Base-by-base conservation (phyloP, 2,888 invertebrate species). In the Saturnia pavonia region DNA sequence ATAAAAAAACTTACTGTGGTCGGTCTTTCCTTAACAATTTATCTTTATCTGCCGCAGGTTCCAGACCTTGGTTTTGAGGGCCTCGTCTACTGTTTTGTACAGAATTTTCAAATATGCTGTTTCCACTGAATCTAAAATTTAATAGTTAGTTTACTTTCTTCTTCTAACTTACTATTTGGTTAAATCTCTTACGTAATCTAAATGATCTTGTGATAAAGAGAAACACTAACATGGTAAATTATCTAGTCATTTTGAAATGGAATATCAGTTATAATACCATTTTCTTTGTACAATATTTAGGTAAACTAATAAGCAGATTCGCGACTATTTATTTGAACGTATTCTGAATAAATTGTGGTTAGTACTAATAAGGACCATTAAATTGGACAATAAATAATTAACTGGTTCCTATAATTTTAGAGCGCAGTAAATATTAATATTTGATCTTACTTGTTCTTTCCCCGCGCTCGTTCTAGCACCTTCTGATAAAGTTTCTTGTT, bases 401-500 rank as follows among this genome's bases (percentile, higher is more conserved):
- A 45, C 0, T 16, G 19, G 16, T n/a, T 19, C 19, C 19, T n/a
- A 19, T 19, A 8, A 48, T 19, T 7, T 19, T 19, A 19, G 0
- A 16, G 7, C 0, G 7, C 9, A 4, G 2, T 1, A 43, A 16
- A 51, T 51, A 51, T 1, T 8, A 51, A n/a, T n/a, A n/a, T 22
- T n/a, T 51, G 65, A 22, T 74, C 87, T 81, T 72, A 92, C 92
- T 87, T 91, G 82, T 81, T 91, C 73, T 83, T 87, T 7, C 88
- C 88, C 6, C 94, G 87, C n/a, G 93, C 87, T 45, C 91, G 82
- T 70, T 93, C 92, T 14, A 97, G 87, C 1, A 97, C 97, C 80
- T 96, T 95, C 82, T 97, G 96, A 82, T 97, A 97, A 1, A 97
- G 91, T 66, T 95, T 96, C 86, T 96, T 96, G 86, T 96, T 97